These are phyloP conservation scores for Axea sp. DNA, from an alignment of 2,888 invertebrate species.

Conservation along the genomic window DNA sequence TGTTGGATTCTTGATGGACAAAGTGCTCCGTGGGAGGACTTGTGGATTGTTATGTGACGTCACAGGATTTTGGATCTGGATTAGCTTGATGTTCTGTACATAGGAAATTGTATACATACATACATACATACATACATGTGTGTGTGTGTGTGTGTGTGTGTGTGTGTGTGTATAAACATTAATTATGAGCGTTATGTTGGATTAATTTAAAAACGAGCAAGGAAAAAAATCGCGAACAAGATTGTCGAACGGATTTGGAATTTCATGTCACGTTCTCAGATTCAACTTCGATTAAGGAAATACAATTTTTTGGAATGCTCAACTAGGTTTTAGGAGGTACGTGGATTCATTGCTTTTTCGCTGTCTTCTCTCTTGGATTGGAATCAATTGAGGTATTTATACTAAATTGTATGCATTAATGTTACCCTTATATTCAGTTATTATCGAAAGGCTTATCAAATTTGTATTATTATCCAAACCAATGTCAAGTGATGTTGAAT, in stretches of 20 bases:
- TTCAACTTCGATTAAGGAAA: constrained; percentile 45
- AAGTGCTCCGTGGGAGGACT: constrained; percentile 59
- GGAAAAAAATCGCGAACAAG: constrained; percentile 43
- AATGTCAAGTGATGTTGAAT: constrained; percentile 44
- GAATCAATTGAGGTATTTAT: constrained; percentile 62
- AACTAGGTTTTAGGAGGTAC: constrained; percentile 56
- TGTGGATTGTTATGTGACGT: constrained; percentile 50
- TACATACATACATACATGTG: too few species aligned
- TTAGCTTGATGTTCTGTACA: constrained; percentile 54
- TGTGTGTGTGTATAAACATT: constrained; percentile 11
- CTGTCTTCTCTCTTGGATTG: constrained; percentile 61
- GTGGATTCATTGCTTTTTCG: constrained; percentile 60
- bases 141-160: too few species aligned
- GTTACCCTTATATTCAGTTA: constrained; percentile 40
- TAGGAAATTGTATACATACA: constrained; percentile 49
- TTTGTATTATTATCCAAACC: constrained; percentile 47
- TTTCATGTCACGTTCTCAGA: constrained; percentile 41
- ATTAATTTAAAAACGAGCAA: constrained; percentile 34
- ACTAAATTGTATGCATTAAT: constrained; percentile 48
- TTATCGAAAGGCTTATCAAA: constrained; percentile 49
- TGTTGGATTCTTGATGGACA: constrained; percentile 59
- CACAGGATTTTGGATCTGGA: constrained; percentile 61
- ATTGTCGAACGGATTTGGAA: constrained; percentile 54
- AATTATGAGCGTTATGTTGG: constrained; percentile 28
- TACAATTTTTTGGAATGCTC: constrained; percentile 51